Evolutionary conservation across 2,113 vertebrate genomes (phyloP).

Genomic region (Bostrychus sinensis): DNA sequence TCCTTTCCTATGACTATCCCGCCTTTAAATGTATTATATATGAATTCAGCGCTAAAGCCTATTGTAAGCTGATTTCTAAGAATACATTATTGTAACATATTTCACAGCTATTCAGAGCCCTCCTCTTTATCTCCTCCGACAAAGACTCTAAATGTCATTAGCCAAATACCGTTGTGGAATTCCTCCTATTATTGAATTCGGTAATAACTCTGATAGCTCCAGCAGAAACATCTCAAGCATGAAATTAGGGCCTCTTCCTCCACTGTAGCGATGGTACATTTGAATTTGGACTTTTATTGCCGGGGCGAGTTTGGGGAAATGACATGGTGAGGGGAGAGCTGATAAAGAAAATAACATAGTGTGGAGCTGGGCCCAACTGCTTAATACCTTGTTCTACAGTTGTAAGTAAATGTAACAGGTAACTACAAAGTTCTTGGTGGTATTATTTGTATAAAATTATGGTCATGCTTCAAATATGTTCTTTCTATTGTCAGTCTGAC

Average conservation of each 20-base stretch:
- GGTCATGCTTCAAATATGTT: background rate
- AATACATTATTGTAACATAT: slow-evolving; percentile 19
- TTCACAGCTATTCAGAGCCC: slow-evolving; percentile 27
- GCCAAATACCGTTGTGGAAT: slow-evolving; percentile 53
- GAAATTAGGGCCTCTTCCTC: slow-evolving; percentile 57
- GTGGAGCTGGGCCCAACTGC: slow-evolving; percentile 15
- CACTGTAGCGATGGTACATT: slow-evolving; percentile 42
- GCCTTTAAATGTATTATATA: background rate
- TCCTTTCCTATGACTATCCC: background rate
- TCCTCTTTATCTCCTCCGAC: slow-evolving; percentile 42
- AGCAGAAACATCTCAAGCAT: slow-evolving; percentile 63
- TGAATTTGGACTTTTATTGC: slow-evolving; percentile 52
- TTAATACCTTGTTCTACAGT: slow-evolving; percentile 1
- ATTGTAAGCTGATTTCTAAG: background rate
- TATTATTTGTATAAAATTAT: background rate
- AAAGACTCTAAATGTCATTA: slow-evolving; percentile 67
- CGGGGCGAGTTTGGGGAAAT: slow-evolving; percentile 29
- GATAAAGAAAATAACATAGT: slow-evolving; percentile 40
- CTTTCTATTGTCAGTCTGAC: too few species aligned
- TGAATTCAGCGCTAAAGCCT: background rate
- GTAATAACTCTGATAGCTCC: slow-evolving; percentile 57
- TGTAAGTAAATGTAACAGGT: slow-evolving; percentile 8
- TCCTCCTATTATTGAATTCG: slow-evolving; percentile 59
- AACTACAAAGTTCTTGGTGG: background rate
- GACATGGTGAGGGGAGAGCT: slow-evolving; percentile 17